A percentile compares a stretch with the other conserved stretches of the same genome.
Evolutionary conservation across 1,140 invertebrate species (phyloP).

Genomic region (Eurosta solidaginis): DNA sequence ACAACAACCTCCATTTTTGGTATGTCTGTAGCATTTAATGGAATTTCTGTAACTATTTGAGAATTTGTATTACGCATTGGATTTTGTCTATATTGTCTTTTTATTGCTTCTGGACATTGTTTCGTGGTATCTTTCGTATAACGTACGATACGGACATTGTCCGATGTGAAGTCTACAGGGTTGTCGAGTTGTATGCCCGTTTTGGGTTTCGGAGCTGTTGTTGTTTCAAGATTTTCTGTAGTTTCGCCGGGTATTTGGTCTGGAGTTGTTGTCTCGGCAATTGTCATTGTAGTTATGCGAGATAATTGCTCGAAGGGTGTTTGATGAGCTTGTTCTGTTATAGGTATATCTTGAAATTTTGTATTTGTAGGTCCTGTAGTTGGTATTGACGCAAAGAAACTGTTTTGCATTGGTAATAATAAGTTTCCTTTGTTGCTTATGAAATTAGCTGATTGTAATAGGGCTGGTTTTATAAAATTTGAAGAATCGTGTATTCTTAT

Average conservation of each 20-base stretch:
- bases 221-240: background rate
- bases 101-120: constrained; percentile 37
- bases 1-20: constrained; percentile 44
- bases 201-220: background rate
- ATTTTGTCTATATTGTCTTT: constrained; percentile 37
- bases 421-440: background rate
- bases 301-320: too few relatives aligned
- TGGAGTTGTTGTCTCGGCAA: background rate
- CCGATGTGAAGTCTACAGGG: background rate
- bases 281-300: background rate
- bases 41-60: constrained; percentile 12
- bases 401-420: background rate
- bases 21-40: background rate
- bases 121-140: constrained; percentile 36
- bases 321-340: background rate
- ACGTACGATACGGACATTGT: background rate
- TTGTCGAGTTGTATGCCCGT: background rate
- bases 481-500: background rate
- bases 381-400: background rate
- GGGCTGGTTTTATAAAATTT: background rate
- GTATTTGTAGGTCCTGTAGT: background rate
- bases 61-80: constrained; percentile 27
- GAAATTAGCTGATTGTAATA: background rate
- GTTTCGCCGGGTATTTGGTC: too few relatives aligned
- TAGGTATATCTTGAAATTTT: background rate